phyloP scores from a whole-genome alignment of 2,888 invertebrate genomes.

The Tenthredo notha region DNA sequence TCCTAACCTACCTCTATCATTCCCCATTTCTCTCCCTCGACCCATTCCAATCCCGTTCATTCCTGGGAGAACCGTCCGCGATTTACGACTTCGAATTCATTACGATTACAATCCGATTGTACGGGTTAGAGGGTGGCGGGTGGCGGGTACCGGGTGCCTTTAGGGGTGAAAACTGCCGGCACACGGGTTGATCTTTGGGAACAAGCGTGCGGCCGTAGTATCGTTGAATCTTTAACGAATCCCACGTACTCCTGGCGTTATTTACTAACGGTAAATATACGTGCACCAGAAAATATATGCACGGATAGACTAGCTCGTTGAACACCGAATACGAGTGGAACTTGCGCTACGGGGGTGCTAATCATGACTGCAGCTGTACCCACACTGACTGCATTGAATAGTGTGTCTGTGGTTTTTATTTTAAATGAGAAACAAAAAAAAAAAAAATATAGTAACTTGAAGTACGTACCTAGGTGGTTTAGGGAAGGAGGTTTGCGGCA shows the following conservation, averaged over 20 bases:
- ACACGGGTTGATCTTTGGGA: conserved; percentile 26
- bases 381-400: conserved; percentile 6
- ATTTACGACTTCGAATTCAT: conserved; percentile 54
- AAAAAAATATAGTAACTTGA: neutral
- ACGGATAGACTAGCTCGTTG: neutral
- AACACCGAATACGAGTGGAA: neutral
- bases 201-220: conserved; percentile 29
- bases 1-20: conserved; percentile 14
- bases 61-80: conserved; percentile 20
- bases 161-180: conserved; percentile 21
- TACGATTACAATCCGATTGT: conserved; percentile 54
- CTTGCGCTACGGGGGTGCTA: neutral
- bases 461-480: neutral
- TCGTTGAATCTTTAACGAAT: conserved; percentile 51
- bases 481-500: neutral
- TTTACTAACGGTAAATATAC: conserved; percentile 45
- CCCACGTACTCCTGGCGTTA: conserved; percentile 29
- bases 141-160: neutral
- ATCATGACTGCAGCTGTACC: neutral
- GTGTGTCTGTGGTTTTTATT: neutral
- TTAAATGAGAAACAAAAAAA: neutral
- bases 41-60: conserved; percentile 6
- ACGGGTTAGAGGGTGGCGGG: neutral
- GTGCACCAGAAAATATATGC: neutral
- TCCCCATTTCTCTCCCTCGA: neutral